Percentiles rank a stretch among this genome's conserved stretches.
phyloP scores from a whole-genome alignment of 2,888 invertebrate genomes.

The Sarcophaga variegata region DNA sequence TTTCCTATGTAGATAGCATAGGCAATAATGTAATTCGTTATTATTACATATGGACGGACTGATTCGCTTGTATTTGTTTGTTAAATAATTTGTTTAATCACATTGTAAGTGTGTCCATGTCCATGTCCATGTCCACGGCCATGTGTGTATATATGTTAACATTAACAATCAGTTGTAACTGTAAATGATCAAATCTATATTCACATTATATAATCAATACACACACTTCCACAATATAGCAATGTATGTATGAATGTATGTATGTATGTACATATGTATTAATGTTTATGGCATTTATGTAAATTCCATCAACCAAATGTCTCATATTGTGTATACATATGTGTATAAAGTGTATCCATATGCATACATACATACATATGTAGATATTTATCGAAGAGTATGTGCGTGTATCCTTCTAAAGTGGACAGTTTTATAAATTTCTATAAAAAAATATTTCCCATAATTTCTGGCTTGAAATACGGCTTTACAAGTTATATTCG shows the following conservation, averaged over 20 bases:
- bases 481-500: too few relatives aligned
- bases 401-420: not conserved
- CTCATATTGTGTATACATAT: conserved; percentile 7
- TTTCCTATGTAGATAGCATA: not conserved
- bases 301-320: conserved; percentile 37
- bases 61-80: not conserved
- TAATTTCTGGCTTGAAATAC: too few relatives aligned
- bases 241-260: not conserved
- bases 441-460: too few relatives aligned
- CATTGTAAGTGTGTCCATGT: not conserved
- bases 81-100: conserved; percentile 33
- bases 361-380: not conserved
- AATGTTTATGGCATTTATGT: conserved; percentile 7
- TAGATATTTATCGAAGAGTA: not conserved
- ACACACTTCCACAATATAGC: not conserved
- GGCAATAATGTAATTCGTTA: not conserved
- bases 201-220: not conserved
- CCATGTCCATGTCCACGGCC: not conserved
- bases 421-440: too few relatives aligned
- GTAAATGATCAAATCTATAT: conserved; percentile 24
- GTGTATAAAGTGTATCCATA: too few relatives aligned
- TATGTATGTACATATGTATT: not conserved
- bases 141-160: not conserved
- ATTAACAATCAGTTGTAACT: conserved; percentile 31
- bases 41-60: too few relatives aligned